Percentiles rank a stretch among this genome's conserved stretches.
phyloP scores from a whole-genome alignment of 1,140 invertebrate genomes.

The Laupala kohalensis region DNA sequence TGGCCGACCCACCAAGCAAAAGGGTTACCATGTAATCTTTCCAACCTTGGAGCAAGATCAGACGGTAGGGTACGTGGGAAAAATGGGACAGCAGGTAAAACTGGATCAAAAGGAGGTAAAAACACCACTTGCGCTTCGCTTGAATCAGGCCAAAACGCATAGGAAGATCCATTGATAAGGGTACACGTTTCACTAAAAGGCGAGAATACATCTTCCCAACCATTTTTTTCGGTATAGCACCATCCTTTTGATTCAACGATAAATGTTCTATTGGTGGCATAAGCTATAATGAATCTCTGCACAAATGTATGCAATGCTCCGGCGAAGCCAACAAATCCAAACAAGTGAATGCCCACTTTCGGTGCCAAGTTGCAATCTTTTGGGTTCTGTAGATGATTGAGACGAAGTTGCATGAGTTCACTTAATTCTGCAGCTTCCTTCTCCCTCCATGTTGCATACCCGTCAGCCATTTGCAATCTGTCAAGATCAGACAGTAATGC shows the following conservation, averaged over 20 bases:
- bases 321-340: conserved; percentile 88
- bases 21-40: conserved; percentile 84
- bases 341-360: conserved; percentile 93
- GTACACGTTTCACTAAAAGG: conserved; percentile 83
- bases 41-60: conserved; percentile 67
- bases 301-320: conserved; percentile 94
- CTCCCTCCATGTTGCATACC: conserved; percentile 65
- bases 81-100: conserved; percentile 75
- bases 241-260: conserved; percentile 91
- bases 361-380: conserved; percentile 68
- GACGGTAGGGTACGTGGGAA: conserved; percentile 87
- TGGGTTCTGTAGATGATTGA: conserved; percentile 81
- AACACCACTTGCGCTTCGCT: conserved; percentile 66
- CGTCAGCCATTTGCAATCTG: conserved; percentile 64
- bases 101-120: conserved; percentile 86
- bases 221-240: conserved; percentile 80
- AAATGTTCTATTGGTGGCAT: conserved; percentile 85
- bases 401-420: conserved; percentile 65
- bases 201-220: conserved; percentile 92
- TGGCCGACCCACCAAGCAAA: conserved; percentile 96
- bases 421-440: conserved; percentile 65
- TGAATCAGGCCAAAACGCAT: conserved; percentile 45
- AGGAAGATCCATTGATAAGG: conserved; percentile 39
- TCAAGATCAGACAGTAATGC: too few species aligned
- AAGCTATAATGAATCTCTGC: conserved; percentile 93